These are phyloP conservation scores for Drosophila burlai DNA, from an alignment of 1,140 invertebrate species.

Conservation along the genomic window DNA sequence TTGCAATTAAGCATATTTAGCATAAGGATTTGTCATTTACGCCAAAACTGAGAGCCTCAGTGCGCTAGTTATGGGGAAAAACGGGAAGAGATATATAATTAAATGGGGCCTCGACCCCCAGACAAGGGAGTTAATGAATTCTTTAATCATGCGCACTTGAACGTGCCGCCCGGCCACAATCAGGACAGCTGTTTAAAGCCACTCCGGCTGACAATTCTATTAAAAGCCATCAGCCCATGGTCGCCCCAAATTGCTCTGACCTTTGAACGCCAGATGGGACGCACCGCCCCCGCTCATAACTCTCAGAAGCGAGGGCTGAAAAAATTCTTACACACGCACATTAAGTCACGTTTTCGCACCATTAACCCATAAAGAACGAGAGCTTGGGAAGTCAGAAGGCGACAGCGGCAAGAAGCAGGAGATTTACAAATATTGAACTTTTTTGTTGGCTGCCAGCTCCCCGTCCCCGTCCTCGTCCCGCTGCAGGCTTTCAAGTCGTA, in stretches of 20 bases:
- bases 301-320: slow-evolving; percentile 49
- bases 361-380: slow-evolving; percentile 85
- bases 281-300: slow-evolving; percentile 56
- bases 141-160: slow-evolving; percentile 52
- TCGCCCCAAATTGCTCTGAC: slow-evolving; percentile 81
- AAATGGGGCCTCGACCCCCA: slow-evolving; percentile 60
- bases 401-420: slow-evolving; percentile 32
- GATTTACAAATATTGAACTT: slow-evolving; percentile 84
- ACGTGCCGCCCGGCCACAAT: not conserved
- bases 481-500: slow-evolving; percentile 78
- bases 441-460: slow-evolving; percentile 50
- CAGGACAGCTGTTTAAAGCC: slow-evolving; percentile 10
- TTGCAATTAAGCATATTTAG: slow-evolving; percentile 85
- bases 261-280: slow-evolving; percentile 78
- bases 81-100: slow-evolving; percentile 66
- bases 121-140: slow-evolving; percentile 75
- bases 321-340: slow-evolving; percentile 79
- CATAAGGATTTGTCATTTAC: slow-evolving; percentile 84
- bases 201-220: slow-evolving; percentile 76
- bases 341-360: slow-evolving; percentile 85
- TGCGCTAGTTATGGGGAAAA: slow-evolving; percentile 17
- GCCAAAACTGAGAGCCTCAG: slow-evolving; percentile 52
- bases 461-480: slow-evolving; percentile 44
- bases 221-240: slow-evolving; percentile 70
- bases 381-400: slow-evolving; percentile 21